Evolutionary conservation across 2,797 vertebrate genomes (phyloP), one percentile per base, ranked within the genome.

Genomic region (Danio tinwini): DNA sequence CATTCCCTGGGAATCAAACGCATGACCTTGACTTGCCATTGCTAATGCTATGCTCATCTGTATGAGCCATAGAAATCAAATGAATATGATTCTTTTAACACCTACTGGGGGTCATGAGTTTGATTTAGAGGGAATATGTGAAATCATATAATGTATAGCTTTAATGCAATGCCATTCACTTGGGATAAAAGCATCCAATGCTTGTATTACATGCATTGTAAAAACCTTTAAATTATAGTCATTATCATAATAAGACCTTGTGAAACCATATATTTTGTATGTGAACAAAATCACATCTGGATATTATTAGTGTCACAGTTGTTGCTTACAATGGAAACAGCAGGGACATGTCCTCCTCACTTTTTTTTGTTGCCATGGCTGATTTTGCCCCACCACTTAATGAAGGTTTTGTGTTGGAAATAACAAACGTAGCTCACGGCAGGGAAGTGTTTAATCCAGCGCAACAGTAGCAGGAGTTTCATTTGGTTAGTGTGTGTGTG

Each of bases 241-340:
- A 52, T 52, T 69, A 52, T 52, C 7, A 39, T 39, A 37, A 58
- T 3, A 40, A 52, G 49, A 70, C 6, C 10, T 12, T 53, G 10
- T 53, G 37, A 21, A 53, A 70, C n/a, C 29, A 16, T 70, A 73
- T 10, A 11, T 29, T 65, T 64, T 12, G 68, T 12, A 69, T 14
- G 14, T 58, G 5, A 52, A 52, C 12, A 49, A 40, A 70, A 12
- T 39, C 62, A 40, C 42, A 61, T 78, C 76, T 69, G 50, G 62
- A 76, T 65, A 50, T 69, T 47, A 69, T 61, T 61, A 59, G 47
- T 39, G 53, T 29, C n/a, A 13, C n/a, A 76, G 52, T 52, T 29
- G 37, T 78, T 10, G 7, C 52, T 42, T 70, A 61, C 3, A 6
- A 47, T 78, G 29, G 55, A 29, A 68, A 40, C 21, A 78, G 12